Conservation (phyloP, 2,113 vertebrate species). For the Crypturellus undulatus region DNA sequence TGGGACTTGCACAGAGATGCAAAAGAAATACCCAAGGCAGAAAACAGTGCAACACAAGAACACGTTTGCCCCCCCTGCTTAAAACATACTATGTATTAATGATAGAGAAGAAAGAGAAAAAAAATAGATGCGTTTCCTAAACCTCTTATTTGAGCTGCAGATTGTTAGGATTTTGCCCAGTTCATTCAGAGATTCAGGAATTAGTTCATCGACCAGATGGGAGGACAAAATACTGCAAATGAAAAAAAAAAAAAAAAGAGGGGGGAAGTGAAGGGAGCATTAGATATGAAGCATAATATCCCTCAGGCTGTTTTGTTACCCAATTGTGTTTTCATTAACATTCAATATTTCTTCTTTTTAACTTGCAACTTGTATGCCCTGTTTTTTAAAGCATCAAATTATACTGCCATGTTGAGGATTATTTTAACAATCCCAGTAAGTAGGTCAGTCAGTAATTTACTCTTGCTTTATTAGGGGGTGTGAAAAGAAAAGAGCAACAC, state of each 20-base stretch:
- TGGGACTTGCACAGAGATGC: neutral
- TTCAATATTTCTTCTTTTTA: slow-evolving; percentile 25
- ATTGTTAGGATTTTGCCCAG: neutral
- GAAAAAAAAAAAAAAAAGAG: neutral
- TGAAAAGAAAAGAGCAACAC: slow-evolving; percentile 41
- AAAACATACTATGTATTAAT: neutral
- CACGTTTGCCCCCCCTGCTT: neutral
- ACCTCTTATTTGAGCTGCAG: neutral
- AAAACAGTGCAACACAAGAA: neutral
- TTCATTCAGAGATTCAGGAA: slow-evolving; percentile 5
- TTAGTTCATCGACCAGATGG: neutral
- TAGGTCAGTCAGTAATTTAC: slow-evolving; percentile 70
- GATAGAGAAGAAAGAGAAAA: neutral
- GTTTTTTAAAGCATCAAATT: slow-evolving; percentile 62
- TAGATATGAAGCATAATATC: slow-evolving; percentile 13
- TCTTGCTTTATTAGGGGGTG: slow-evolving; percentile 53
- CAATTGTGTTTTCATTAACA: slow-evolving; percentile 29
- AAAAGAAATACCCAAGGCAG: neutral
- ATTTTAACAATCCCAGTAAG: slow-evolving; percentile 68
- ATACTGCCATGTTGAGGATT: slow-evolving; percentile 60
- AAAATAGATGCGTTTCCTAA: neutral
- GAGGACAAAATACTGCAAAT: neutral
- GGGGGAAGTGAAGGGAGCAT: neutral
- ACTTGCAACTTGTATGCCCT: slow-evolving; percentile 30
- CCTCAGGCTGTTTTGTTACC: slow-evolving; percentile 15